A percentile compares a stretch with the other conserved stretches of the same genome.
Conservation (phyloP, 2,888 invertebrate genomes). For the Temnothorax ravouxi region DNA sequence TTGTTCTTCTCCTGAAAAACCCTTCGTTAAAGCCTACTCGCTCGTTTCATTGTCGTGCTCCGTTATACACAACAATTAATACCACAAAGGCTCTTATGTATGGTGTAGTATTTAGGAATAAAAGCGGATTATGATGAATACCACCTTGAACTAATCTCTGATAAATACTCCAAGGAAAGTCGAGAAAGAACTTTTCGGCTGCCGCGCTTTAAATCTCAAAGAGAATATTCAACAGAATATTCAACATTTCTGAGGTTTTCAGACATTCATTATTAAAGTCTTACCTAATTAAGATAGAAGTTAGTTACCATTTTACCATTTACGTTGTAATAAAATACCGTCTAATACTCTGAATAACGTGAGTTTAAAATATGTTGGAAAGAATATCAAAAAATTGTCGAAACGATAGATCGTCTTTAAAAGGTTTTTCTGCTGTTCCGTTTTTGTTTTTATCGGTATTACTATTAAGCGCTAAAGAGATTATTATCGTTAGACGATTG, state of each 20-base stretch:
- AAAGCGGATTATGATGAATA: slow-evolving; percentile 32
- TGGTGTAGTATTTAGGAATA: slow-evolving; percentile 11
- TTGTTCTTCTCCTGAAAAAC: background rate
- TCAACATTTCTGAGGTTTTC: background rate
- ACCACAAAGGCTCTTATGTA: slow-evolving; percentile 44
- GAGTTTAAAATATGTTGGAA: background rate
- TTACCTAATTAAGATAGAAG: slow-evolving; percentile 6
- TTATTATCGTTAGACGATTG: background rate
- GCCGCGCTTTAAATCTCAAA: slow-evolving; percentile 15
- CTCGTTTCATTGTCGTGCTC: background rate
- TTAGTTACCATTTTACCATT: slow-evolving; percentile 12
- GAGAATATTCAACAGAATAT: slow-evolving; percentile 30
- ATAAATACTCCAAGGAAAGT: background rate
- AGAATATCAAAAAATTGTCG: background rate
- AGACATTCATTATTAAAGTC: slow-evolving; percentile 1
- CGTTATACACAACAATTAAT: slow-evolving; percentile 46
- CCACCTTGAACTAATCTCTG: background rate
- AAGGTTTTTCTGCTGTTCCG: background rate
- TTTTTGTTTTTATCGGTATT: background rate
- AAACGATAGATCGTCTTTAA: background rate
- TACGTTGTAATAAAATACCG: too few relatives aligned
- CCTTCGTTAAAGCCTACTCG: background rate
- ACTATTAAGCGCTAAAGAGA: background rate
- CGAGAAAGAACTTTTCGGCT: slow-evolving; percentile 26
- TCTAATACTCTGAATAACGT: background rate